Conservation (phyloP, 2,113 vertebrate species). For the Lepus timidus region DNA sequence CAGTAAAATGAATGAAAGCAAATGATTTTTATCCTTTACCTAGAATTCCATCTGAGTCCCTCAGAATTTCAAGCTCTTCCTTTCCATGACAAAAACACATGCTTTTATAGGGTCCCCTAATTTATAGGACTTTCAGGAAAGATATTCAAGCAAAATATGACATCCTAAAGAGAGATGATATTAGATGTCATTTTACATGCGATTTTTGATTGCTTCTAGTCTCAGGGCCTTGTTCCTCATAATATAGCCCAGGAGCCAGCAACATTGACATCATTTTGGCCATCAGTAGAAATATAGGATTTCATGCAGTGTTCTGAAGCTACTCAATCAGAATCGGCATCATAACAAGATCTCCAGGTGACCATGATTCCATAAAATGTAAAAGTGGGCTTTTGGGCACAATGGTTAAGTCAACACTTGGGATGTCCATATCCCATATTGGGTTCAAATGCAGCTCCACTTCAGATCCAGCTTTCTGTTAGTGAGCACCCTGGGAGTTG, state of each 20-base stretch:
- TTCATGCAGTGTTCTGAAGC: background rate
- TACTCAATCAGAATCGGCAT: background rate
- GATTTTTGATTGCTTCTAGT: background rate
- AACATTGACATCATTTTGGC: background rate
- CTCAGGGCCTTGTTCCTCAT: background rate
- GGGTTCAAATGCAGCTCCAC: no score
- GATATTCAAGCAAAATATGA: background rate
- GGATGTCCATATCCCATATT: no score
- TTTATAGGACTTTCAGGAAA: background rate
- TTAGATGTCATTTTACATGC: background rate
- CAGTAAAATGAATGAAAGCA: conserved; percentile 10
- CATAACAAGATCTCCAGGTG: background rate
- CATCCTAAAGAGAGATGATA: background rate
- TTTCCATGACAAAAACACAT: conserved; percentile 9
- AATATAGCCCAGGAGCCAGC: background rate
- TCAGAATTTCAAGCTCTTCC: background rate
- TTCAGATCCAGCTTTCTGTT: no score
- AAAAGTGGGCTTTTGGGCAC: no score
- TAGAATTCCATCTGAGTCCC: background rate
- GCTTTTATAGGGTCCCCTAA: background rate
- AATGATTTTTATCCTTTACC: conserved; percentile 16
- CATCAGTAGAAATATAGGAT: background rate
- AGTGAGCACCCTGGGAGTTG: no score
- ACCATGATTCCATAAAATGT: background rate
- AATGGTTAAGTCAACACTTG: no score